A percentile compares a stretch with the other conserved stretches of the same genome.
Evolutionary conservation across 2,113 vertebrate genomes (phyloP).

Genomic region (Albula glossodonta): DNA sequence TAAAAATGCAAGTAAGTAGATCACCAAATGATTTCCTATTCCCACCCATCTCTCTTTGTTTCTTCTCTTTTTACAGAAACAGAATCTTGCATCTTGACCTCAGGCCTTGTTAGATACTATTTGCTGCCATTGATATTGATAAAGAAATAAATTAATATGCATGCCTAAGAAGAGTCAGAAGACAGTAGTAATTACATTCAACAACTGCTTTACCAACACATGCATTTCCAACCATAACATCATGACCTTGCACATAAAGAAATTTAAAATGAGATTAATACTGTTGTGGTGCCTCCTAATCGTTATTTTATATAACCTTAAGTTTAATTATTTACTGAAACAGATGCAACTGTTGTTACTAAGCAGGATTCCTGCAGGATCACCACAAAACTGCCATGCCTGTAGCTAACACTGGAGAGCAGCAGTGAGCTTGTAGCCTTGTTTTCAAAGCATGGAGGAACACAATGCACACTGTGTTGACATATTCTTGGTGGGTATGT

Average conservation of each 20-base stretch:
- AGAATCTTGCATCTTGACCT: background rate
- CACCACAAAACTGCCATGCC: constrained; percentile 2
- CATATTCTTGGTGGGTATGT: background rate
- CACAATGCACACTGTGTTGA: background rate
- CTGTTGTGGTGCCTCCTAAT: background rate
- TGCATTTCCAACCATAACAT: background rate
- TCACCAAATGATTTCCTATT: background rate
- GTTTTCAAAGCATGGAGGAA: background rate
- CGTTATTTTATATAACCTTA: no score
- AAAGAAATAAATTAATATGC: background rate
- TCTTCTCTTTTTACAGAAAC: background rate
- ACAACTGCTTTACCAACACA: background rate
- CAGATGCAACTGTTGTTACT: no score
- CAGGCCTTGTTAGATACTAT: no score
- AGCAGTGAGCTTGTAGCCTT: constrained; percentile 21
- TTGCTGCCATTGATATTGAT: background rate
- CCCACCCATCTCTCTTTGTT: background rate
- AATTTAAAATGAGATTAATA: background rate
- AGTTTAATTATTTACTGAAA: no score
- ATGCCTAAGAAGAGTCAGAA: background rate
- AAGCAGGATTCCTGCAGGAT: background rate
- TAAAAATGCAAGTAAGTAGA: background rate
- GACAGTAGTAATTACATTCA: background rate
- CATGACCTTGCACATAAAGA: background rate
- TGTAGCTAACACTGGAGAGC: background rate